phyloP scores from a whole-genome alignment of 2,797 vertebrate genomes.

The Urocyon cinereoargenteus region DNA sequence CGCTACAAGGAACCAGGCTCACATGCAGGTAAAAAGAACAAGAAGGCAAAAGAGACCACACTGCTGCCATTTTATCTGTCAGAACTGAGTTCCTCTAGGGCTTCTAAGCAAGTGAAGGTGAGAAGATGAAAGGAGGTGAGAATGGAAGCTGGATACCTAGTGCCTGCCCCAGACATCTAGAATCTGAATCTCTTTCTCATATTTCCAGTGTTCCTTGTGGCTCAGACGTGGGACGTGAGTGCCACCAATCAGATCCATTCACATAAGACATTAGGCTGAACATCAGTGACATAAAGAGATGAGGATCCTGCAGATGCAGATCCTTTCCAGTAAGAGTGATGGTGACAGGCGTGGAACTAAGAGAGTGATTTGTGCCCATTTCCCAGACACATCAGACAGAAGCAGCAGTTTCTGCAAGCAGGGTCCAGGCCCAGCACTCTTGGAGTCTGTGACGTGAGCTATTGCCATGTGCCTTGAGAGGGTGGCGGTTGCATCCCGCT shows the following conservation, averaged over 20 bases:
- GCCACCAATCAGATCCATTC: neutral
- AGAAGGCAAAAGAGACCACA: neutral
- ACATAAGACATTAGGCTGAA: neutral
- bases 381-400: neutral
- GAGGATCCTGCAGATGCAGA: neutral
- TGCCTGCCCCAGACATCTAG: neutral
- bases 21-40: neutral
- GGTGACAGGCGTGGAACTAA: neutral
- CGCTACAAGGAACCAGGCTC: neutral
- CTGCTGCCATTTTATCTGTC: neutral
- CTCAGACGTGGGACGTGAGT: neutral
- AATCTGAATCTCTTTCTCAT: neutral
- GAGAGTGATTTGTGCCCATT: neutral
- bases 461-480: neutral
- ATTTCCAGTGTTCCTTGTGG: neutral
- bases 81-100: neutral
- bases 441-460: neutral
- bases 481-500: neutral
- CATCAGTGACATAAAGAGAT: neutral
- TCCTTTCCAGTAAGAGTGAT: neutral
- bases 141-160: neutral
- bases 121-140: neutral
- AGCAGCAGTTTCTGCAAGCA: neutral
- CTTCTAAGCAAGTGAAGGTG: conserved; percentile 23
- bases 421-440: neutral